These are phyloP conservation scores for Coremacera marginata DNA, from an alignment of 2,888 invertebrate genomes.

Conservation along the genomic window DNA sequence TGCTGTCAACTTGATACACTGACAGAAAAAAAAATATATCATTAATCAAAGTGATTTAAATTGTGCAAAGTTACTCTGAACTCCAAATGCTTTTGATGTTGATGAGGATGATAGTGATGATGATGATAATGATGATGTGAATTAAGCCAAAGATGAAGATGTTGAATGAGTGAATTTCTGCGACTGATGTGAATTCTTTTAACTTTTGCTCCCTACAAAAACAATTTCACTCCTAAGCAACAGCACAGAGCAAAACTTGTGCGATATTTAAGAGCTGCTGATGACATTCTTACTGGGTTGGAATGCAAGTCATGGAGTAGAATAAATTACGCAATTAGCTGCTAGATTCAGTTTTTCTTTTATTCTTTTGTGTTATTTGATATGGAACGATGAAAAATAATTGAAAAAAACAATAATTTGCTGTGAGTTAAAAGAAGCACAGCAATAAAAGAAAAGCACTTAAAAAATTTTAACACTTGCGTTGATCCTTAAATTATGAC, in stretches of 20 bases:
- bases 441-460: neutral
- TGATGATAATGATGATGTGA: neutral
- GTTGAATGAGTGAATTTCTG: no score
- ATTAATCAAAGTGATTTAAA: slow-evolving; percentile 12
- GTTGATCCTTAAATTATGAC: neutral
- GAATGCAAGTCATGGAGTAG: neutral
- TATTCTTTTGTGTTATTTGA: no score
- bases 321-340: slow-evolving; percentile 7
- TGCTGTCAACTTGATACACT: slow-evolving; percentile 16
- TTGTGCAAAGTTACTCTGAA: neutral
- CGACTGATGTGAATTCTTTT: neutral
- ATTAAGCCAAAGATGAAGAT: neutral
- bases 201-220: neutral
- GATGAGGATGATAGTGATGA: neutral
- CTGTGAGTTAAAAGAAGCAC: neutral
- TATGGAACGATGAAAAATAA: neutral
- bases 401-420: neutral
- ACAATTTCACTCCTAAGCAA: neutral
- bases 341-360: neutral
- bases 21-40: neutral
- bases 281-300: neutral
- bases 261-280: neutral
- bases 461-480: neutral
- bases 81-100: neutral
- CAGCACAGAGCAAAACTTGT: neutral